Evolutionary conservation across 2,113 vertebrate species (phyloP).

Genomic region (Semnopithecus entellus): DNA sequence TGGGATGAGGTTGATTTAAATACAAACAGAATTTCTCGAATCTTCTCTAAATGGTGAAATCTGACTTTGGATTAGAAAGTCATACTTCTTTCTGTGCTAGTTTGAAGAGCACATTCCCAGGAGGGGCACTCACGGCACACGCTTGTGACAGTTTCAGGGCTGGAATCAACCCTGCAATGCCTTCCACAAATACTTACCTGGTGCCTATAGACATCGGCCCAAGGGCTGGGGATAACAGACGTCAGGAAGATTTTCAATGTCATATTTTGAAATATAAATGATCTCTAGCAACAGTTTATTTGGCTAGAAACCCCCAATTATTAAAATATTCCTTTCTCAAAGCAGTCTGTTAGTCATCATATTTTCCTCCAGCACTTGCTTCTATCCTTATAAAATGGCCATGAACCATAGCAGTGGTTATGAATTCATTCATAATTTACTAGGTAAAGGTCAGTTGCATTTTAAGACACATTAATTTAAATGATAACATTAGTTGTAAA

Average conservation of each 20-base stretch:
- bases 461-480: slow-evolving; percentile 44
- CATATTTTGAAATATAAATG: background rate
- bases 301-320: background rate
- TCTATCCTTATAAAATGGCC: background rate
- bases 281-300: background rate
- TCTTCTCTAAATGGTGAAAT: background rate
- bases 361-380: background rate
- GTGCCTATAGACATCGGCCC: fast-evolving
- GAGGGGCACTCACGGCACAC: fast-evolving
- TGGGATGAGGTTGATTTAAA: background rate
- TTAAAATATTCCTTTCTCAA: background rate
- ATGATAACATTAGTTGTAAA: background rate
- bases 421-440: slow-evolving; percentile 38
- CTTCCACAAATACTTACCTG: background rate
- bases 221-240: background rate
- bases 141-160: background rate
- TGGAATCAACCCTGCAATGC: background rate
- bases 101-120: background rate
- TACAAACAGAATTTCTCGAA: background rate
- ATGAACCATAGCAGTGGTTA: background rate
- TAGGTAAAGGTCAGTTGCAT: background rate
- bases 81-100: background rate
- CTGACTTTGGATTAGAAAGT: background rate
- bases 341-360: background rate
- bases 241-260: background rate